Conservation (phyloP, 2,113 vertebrate species). For the Sceloporus undulatus region DNA sequence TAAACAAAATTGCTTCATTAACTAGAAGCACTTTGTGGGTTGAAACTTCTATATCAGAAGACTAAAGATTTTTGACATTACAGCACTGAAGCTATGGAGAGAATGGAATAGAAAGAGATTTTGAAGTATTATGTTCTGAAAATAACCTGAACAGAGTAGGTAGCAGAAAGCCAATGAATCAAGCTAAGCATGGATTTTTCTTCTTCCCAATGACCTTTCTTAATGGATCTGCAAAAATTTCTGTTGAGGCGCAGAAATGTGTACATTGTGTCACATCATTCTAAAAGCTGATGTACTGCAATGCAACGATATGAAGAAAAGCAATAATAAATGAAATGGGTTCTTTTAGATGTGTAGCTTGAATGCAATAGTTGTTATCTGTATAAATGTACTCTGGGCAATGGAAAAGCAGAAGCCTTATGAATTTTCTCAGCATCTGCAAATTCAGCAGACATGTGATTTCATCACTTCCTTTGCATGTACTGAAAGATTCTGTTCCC, state of each 20-base stretch:
- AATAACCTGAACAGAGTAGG: constrained; percentile 38
- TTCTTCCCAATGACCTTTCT: constrained; percentile 50
- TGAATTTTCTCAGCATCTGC: constrained; percentile 46
- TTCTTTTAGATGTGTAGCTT: constrained; percentile 27
- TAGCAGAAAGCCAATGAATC: constrained; percentile 56
- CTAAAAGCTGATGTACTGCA: constrained; percentile 46
- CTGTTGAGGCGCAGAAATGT: constrained; percentile 42
- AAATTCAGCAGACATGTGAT: constrained; percentile 52
- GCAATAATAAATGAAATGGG: constrained; percentile 19
- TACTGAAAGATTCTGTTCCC: constrained; percentile 18
- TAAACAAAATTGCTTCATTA: constrained; percentile 39
- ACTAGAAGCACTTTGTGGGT: constrained; percentile 30
- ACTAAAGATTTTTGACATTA: constrained; percentile 26
- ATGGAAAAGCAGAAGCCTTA: constrained; percentile 31
- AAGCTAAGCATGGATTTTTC: constrained; percentile 52
- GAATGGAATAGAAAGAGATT: constrained; percentile 29
- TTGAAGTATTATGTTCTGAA: constrained; percentile 43
- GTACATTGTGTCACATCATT: constrained; percentile 34
- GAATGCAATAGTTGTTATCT: constrained; percentile 20
- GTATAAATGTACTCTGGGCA: constrained; percentile 37
- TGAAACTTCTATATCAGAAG: constrained; percentile 31
- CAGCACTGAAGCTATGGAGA: constrained; percentile 5
- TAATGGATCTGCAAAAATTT: constrained; percentile 52
- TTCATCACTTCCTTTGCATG: constrained; percentile 36
- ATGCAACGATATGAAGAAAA: constrained; percentile 26